Evolutionary conservation across 2,888 invertebrate species (phyloP), one percentile per base, ranked within the genome.

Genomic region (Drosophila nr. fundita): DNA sequence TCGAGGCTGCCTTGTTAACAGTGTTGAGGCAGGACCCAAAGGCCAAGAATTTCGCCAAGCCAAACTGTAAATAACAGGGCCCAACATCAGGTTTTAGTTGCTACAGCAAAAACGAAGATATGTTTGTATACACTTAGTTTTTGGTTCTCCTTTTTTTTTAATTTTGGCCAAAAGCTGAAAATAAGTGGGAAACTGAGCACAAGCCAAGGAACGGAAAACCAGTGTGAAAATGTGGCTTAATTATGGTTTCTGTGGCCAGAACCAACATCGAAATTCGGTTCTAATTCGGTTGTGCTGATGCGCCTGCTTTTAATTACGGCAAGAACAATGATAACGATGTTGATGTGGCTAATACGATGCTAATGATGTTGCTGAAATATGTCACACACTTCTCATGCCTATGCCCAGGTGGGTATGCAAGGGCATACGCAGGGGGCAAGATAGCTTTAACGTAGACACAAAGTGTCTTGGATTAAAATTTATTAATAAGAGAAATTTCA

Each of bases 141-240:
- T 6, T n/a, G 5, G 11, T 10, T 40, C 7, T 10, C 2, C 10
- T n/a, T 40, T 5, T 40, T 2, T 21, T 21, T 45, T 7, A 8
- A 45, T 45, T 15, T 45, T 5, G 1, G 13, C 2, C 13, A 52
- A 50, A 57, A 57, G 38, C 50, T 27, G 48, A 50, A 57, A 73
- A 49, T 57, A 8, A 65, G 38, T 62, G 61, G 18, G 27, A 64
- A 73, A 57, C 32, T 29, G 29, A 50, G 58, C 67, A 34, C 13
- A 42, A 55, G 48, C 36, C 67, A 50, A 59, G 50, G 49, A 34
- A 18, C 49, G 29, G 36, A 30, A 66, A 65, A 74, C 69, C 74
- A 60, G 65, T 78, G 74, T 38, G 73, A 78, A 74, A 74, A 57
- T 74, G 60, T 13, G 75, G 68, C 65, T 76, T 60, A 76, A 67